phyloP scores from a whole-genome alignment of 1,140 invertebrate genomes.

The Argopecten irradians region DNA sequence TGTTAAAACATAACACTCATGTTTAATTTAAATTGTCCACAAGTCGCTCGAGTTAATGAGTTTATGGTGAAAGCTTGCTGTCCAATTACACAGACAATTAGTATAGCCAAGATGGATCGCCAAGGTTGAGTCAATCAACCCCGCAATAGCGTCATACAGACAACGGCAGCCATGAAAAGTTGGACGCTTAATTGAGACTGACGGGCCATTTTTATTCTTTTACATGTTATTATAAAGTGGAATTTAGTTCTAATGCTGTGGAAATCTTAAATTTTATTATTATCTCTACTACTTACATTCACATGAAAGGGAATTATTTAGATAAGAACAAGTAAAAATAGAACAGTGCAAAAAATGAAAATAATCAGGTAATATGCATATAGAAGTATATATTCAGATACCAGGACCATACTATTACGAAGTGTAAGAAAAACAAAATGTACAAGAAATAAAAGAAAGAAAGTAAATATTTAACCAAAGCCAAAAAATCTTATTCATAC shows the following conservation, averaged over 20 bases:
- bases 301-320: too few species aligned
- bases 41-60: not conserved
- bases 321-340: not conserved
- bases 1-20: slow-evolving; percentile 22
- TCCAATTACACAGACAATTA: not conserved
- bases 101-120: not conserved
- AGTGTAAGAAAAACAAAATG: not conserved
- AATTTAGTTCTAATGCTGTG: not conserved
- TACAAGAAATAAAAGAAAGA: not conserved
- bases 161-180: not conserved
- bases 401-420: not conserved
- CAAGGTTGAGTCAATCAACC: not conserved
- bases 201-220: not conserved
- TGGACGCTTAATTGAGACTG: not conserved
- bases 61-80: not conserved
- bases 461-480: not conserved
- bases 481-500: not conserved
- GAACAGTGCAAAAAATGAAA: not conserved
- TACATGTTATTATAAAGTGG: not conserved
- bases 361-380: not conserved
- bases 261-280: not conserved
- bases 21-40: slow-evolving; percentile 8
- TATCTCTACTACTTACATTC: not conserved
- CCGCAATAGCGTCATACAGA: not conserved
- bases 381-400: not conserved